Evolutionary conservation across 2,888 invertebrate species (phyloP).

Genomic region (Exephanes ischioxanthus): DNA sequence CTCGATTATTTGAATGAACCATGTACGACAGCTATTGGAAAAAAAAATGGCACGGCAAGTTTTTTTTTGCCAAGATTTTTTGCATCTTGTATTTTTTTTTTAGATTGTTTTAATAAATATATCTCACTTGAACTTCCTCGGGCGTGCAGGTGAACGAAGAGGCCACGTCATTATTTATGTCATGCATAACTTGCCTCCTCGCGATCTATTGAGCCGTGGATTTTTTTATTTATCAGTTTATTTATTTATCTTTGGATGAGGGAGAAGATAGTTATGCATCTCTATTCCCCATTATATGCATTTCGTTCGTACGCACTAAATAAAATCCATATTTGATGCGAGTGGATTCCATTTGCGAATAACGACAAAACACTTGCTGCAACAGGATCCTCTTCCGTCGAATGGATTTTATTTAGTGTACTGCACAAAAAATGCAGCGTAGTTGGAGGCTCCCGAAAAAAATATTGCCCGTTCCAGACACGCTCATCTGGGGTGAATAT

Average conservation of each 20-base stretch:
- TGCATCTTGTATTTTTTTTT: too few species aligned
- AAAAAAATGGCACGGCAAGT: too few species aligned
- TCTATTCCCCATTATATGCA: not conserved
- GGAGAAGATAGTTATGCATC: not conserved
- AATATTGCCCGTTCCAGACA: not conserved
- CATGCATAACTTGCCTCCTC: too few species aligned
- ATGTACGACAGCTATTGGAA: too few species aligned
- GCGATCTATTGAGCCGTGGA: not conserved
- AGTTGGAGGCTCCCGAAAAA: not conserved
- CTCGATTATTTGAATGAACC: too few species aligned
- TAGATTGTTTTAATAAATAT: too few species aligned
- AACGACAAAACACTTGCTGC: too few species aligned
- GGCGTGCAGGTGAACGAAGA: too few species aligned
- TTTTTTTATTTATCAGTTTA: not conserved
- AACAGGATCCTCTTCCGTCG: not conserved
- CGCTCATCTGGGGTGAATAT: conserved; percentile 12
- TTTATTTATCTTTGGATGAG: not conserved
- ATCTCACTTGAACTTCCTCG: too few species aligned
- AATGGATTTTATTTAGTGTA: not conserved
- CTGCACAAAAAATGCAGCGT: not conserved
- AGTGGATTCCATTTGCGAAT: too few species aligned
- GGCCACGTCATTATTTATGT: too few species aligned
- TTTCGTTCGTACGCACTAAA: not conserved
- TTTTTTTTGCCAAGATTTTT: too few species aligned
- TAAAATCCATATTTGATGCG: not conserved